phyloP scores from a whole-genome alignment of 2,888 invertebrate species.

The Tenthredo amoena region DNA sequence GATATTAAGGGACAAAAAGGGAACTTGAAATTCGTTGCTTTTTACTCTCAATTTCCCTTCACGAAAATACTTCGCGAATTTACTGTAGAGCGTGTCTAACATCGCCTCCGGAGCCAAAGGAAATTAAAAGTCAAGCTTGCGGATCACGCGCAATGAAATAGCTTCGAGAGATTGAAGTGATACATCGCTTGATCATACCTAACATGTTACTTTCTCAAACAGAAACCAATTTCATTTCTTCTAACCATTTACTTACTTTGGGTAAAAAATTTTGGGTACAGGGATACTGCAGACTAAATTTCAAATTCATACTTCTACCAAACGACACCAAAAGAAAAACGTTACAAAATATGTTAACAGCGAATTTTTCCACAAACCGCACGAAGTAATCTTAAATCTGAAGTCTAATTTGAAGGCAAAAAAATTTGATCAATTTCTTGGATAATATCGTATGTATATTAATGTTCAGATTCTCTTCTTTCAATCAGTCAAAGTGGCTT shows the following conservation, averaged over 20 bases:
- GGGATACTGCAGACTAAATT: too few species aligned
- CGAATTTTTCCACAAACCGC: background rate
- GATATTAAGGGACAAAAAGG: background rate
- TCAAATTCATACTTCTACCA: too few species aligned
- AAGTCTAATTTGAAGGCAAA: background rate
- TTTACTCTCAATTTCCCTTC: background rate
- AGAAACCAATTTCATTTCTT: background rate
- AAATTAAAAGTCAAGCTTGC: background rate
- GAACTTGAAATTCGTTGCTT: background rate
- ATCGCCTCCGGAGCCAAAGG: background rate
- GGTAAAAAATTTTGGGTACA: background rate
- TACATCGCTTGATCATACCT: background rate
- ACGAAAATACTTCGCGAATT: background rate
- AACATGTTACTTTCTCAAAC: background rate
- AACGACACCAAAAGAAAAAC: too few species aligned
- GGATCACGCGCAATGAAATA: background rate
- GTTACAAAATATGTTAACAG: too few species aligned
- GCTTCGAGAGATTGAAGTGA: background rate
- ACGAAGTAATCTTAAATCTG: background rate
- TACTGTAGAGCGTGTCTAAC: background rate
- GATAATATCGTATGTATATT: background rate
- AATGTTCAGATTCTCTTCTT: background rate
- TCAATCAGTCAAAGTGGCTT: slow-evolving; percentile 23
- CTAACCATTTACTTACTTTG: background rate
- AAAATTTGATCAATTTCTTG: background rate